These are phyloP conservation scores for Blastomussa wellsi DNA, from an alignment of 92 coral and sea anemone species.

Conservation along the genomic window DNA sequence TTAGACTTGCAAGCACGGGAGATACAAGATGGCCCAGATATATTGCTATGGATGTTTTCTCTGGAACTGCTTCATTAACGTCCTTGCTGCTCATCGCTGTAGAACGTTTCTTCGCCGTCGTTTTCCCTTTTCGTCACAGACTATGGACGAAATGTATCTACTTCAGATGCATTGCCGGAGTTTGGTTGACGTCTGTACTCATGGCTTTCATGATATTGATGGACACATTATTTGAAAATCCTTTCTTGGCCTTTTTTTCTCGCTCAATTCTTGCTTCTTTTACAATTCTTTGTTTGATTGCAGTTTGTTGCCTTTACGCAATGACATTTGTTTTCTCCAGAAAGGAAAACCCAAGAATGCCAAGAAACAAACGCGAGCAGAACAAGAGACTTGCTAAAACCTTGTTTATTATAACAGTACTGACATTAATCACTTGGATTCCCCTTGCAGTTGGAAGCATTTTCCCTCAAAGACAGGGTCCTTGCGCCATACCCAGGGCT, in stretches of 20 bases:
- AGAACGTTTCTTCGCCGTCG: neutral
- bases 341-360: neutral
- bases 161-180: neutral
- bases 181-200: neutral
- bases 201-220: neutral
- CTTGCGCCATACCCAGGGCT: neutral
- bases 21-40: neutral
- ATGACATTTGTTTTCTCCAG: neutral
- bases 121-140: slow-evolving; percentile 9
- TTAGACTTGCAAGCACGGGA: neutral
- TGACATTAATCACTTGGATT: neutral
- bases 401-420: neutral
- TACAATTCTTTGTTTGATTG: neutral
- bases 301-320: neutral
- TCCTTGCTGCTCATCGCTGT: slow-evolving; percentile 6
- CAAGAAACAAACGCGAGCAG: neutral
- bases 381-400: slow-evolving; percentile 17
- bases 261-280: neutral
- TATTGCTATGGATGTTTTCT: neutral
- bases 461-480: neutral
- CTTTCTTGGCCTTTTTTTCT: neutral
- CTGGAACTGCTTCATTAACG: slow-evolving; percentile 26
- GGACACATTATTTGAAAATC: neutral
- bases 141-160: neutral
- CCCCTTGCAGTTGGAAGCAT: neutral